A percentile compares a stretch with the other conserved stretches of the same genome.
Conservation (phyloP, 2,888 invertebrate genomes). For the Phortica okadai region DNA sequence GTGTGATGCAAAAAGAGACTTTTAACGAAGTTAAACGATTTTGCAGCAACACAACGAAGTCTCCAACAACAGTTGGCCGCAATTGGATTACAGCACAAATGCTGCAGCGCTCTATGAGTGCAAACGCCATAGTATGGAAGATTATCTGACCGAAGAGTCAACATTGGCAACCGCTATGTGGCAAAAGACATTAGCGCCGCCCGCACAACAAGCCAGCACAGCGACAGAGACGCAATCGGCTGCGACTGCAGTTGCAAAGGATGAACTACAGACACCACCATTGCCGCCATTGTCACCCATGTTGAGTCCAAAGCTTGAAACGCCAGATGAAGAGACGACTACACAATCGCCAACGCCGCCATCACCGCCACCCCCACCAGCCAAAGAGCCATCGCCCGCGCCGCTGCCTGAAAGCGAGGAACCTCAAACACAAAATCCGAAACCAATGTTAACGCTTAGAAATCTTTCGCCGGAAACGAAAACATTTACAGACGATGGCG, state of each 20-base stretch:
- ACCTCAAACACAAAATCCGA: not conserved
- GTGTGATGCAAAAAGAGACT: not conserved
- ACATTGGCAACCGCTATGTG: not conserved
- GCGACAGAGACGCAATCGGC: not conserved
- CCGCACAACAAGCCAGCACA: not conserved
- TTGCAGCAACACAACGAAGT: conserved; percentile 18
- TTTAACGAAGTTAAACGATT: not conserved
- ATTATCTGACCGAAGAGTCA: not conserved
- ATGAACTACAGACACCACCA: not conserved
- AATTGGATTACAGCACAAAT: not conserved
- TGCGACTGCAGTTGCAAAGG: not conserved
- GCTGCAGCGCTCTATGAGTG: not conserved
- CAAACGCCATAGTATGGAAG: not conserved
- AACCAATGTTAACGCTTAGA: conserved; percentile 34
- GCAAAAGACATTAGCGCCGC: not conserved
- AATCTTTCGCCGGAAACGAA: conserved; percentile 35
- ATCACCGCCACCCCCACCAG: not conserved
- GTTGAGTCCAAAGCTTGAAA: conserved; percentile 60
- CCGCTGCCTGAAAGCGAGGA: not conserved
- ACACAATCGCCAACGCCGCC: conserved; percentile 19
- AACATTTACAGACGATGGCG: not conserved
- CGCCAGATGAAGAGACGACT: conserved; percentile 49
- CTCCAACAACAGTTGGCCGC: conserved; percentile 5
- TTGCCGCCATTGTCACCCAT: conserved; percentile 27
- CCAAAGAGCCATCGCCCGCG: not conserved